phyloP scores from a whole-genome alignment of 2,888 invertebrate genomes.

The Stenurella melanura region DNA sequence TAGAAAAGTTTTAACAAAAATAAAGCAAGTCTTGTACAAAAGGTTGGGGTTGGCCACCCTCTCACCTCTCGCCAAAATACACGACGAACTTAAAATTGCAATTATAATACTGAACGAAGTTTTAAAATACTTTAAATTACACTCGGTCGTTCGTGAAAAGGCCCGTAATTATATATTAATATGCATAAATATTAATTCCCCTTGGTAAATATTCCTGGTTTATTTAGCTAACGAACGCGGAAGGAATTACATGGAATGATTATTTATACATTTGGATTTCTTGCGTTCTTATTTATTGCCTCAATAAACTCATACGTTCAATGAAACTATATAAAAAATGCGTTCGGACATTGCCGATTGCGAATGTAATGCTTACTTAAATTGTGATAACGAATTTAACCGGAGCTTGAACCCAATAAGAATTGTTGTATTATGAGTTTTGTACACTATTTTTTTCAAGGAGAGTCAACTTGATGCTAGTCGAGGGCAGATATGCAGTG shows the following conservation, averaged over 20 bases:
- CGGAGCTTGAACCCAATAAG: no score
- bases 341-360: no score
- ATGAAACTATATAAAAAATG: no score
- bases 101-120: slow-evolving; percentile 64
- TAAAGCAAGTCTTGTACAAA: slow-evolving; percentile 64
- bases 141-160: slow-evolving; percentile 54
- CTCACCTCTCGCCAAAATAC: slow-evolving; percentile 50
- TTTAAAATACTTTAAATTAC: slow-evolving; percentile 62
- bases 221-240: slow-evolving; percentile 8
- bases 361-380: no score
- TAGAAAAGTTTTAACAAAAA: slow-evolving; percentile 68
- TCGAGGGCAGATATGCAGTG: no score
- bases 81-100: slow-evolving; percentile 66
- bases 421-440: no score
- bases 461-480: no score
- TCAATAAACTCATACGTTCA: no score
- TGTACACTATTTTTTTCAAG: no score
- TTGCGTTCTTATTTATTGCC: neutral
- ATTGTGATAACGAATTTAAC: no score
- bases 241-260: slow-evolving; percentile 11
- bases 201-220: slow-evolving; percentile 7
- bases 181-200: slow-evolving; percentile 58
- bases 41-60: slow-evolving; percentile 54
- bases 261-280: neutral
- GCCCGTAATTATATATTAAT: slow-evolving; percentile 60